These are phyloP conservation scores for Saimiri boliviensis DNA, from an alignment of 2,113 vertebrate genomes.

Conservation along the genomic window DNA sequence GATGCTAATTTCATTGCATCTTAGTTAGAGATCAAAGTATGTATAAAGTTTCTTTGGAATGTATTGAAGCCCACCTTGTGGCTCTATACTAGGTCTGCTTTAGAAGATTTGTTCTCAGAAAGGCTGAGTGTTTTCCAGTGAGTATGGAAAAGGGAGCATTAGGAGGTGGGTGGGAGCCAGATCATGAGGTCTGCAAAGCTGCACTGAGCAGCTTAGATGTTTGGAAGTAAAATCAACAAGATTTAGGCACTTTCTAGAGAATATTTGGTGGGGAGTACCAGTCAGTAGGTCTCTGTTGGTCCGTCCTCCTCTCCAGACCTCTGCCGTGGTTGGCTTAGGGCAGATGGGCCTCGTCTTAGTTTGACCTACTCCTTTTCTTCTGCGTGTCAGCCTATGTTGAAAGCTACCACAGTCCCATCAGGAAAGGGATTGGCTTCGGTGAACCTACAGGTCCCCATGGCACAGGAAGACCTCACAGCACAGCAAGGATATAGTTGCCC, in stretches of 20 bases:
- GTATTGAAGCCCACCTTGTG: not conserved
- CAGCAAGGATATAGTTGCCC: too few relatives aligned
- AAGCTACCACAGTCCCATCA: accelerated
- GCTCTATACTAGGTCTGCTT: not conserved
- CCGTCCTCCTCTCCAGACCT: too few relatives aligned
- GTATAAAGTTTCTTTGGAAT: not conserved
- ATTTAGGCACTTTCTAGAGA: not conserved
- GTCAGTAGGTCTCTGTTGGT: not conserved
- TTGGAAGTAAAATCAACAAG: not conserved
- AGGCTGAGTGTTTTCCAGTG: not conserved
- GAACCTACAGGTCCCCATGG: not conserved
- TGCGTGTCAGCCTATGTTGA: not conserved
- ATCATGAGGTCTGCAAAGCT: not conserved
- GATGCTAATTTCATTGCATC: not conserved
- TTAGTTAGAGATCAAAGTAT: not conserved
- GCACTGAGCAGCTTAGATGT: not conserved
- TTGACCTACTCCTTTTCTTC: not conserved
- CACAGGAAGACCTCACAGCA: not conserved
- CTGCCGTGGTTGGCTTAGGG: not conserved
- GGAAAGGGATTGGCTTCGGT: not conserved
- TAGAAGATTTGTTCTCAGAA: not conserved
- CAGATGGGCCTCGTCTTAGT: not conserved
- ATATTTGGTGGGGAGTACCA: accelerated
- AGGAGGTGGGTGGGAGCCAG: not conserved
- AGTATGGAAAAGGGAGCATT: not conserved